Evolutionary conservation across 2,797 vertebrate species (phyloP).

Genomic region (Halcyon leucocephala): DNA sequence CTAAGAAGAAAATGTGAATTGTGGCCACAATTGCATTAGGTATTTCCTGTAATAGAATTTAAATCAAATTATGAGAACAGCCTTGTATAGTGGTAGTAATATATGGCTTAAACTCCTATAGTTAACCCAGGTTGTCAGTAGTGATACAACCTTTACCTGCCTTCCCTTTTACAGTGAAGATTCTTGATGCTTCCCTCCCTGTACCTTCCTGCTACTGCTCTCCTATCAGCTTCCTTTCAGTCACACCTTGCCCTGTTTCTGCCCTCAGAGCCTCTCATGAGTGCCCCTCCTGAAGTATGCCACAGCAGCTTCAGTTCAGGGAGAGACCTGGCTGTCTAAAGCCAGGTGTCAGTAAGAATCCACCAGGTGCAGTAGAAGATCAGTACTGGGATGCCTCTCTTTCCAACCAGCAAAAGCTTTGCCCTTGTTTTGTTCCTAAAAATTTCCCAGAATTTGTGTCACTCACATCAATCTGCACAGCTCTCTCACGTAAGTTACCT

Average conservation of each 20-base stretch:
- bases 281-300: neutral
- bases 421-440: neutral
- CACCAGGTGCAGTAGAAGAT: neutral
- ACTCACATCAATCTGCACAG: neutral
- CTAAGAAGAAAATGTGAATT: neutral
- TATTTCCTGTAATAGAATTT: neutral
- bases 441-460: neutral
- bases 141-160: neutral
- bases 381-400: neutral
- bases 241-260: neutral
- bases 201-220: neutral
- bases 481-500: neutral
- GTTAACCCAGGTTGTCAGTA: neutral
- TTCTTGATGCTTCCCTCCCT: neutral
- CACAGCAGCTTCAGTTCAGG: neutral
- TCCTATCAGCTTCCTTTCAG: accelerated
- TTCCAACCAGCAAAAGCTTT: neutral
- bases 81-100: neutral
- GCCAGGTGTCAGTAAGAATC: neutral
- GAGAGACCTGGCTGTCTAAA: neutral
- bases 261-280: neutral
- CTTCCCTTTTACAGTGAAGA: neutral
- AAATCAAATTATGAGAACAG: neutral
- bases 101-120: neutral
- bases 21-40: neutral